Conservation (phyloP, 2,113 vertebrate species). For the Nestor notabilis region DNA sequence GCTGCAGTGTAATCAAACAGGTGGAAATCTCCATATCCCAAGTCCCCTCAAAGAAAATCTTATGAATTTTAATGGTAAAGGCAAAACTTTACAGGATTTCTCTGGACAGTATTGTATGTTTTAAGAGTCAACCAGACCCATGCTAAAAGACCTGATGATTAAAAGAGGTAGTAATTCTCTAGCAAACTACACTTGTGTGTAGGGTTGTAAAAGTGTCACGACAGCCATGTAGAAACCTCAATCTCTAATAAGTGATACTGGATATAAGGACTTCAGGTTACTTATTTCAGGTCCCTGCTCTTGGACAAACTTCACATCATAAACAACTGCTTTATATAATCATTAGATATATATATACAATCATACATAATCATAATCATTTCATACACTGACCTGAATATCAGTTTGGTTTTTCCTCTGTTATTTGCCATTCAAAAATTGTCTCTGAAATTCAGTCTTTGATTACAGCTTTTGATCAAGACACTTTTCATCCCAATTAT, state of each 20-base stretch:
- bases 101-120: neutral
- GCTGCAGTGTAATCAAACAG: neutral
- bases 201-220: neutral
- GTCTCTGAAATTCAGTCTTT: neutral
- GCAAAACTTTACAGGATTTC: neutral
- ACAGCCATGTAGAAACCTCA: neutral
- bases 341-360: neutral
- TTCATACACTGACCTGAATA: neutral
- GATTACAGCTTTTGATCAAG: neutral
- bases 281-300: neutral
- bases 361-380: neutral
- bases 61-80: neutral
- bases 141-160: neutral
- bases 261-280: neutral
- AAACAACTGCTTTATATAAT: neutral
- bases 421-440: neutral
- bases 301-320: neutral
- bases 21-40: neutral
- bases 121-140: neutral
- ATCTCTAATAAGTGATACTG: neutral
- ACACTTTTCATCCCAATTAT: neutral
- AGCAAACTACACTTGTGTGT: neutral
- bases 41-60: neutral
- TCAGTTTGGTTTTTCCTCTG: accelerated
- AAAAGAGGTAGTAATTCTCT: neutral